Base-by-base conservation (phyloP, 2,797 vertebrate species). In the Vespertilio murinus region DNA sequence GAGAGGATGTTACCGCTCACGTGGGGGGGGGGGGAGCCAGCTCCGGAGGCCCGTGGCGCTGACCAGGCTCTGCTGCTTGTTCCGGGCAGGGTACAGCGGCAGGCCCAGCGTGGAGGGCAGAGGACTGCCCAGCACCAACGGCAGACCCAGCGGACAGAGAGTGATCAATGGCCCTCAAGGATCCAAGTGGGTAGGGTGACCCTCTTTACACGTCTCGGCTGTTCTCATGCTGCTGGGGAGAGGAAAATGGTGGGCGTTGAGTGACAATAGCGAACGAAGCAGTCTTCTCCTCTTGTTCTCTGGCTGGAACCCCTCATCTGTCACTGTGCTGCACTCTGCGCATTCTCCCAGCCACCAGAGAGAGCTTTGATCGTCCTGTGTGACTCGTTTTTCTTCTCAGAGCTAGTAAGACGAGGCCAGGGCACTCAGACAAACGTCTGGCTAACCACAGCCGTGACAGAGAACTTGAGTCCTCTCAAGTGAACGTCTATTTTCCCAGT, bases 81-180 rank as follows among this genome's bases (percentile, higher is more conserved):
- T 87, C 81, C 94, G 64, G 97, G 91, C 97, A 99, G 99, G 98
- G 97, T 99, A 98, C 97, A 99, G 99, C 95, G 99, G 99, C 95
- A 98, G 98, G 93, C 98, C 99, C 10, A 98, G 98, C 95, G 96
- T 97, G 96, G 98, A 98, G 95, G 98, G 98, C 90, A 99, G 99
- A 98, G 97, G 98, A 40, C 91, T 96, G 40, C 95, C 98, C 42
- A 97, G 97, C 96, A 98, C 98, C 97, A 98, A 97, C n/a, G 98
- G 97, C 94, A 99, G 99, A 96, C 98, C 98, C 16, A 97, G 93
- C 6, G 98, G 99, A 97, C 99, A 99, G 77, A 99, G 98, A 98
- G 97, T 99, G 97, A 99, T 99, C 97, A 99, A 98, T 96, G 99
- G 99, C 69, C 99, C 99, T 93, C 99, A 99, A 98, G 99, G 99